phyloP scores from a whole-genome alignment of 64 coral and sea anemone genomes.

The Orbicella faveolata region DNA sequence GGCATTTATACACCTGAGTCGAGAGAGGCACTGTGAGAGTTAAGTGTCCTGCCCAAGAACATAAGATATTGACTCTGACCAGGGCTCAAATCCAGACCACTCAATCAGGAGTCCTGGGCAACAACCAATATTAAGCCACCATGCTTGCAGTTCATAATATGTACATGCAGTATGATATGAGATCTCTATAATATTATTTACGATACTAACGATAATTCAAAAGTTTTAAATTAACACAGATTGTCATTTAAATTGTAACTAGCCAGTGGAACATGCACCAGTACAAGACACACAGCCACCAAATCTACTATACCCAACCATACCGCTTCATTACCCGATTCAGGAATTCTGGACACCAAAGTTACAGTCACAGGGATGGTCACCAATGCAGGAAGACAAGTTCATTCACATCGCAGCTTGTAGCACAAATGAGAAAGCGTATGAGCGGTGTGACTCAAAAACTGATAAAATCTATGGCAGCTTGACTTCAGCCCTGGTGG shows the following conservation, averaged over 20 bases:
- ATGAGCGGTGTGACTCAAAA: neutral
- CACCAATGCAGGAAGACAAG: neutral
- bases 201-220: neutral
- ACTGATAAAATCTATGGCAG: neutral
- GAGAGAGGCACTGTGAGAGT: too few species aligned
- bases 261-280: neutral
- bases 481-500: neutral
- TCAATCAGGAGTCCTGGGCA: too few species aligned
- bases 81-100: too few species aligned
- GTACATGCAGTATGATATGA: neutral
- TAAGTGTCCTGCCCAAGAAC: too few species aligned
- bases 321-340: neutral
- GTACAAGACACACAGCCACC: constrained; percentile 4
- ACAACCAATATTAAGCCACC: too few species aligned
- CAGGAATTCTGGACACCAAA: neutral
- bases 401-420: neutral
- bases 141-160: neutral
- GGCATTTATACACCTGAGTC: too few species aligned
- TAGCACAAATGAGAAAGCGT: neutral
- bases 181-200: neutral
- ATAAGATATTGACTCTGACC: too few species aligned
- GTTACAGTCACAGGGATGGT: neutral
- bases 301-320: neutral
- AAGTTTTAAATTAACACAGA: neutral
- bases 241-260: too few species aligned